phyloP scores from a whole-genome alignment of 2,113 vertebrate species.

The Coptodon rendalli region DNA sequence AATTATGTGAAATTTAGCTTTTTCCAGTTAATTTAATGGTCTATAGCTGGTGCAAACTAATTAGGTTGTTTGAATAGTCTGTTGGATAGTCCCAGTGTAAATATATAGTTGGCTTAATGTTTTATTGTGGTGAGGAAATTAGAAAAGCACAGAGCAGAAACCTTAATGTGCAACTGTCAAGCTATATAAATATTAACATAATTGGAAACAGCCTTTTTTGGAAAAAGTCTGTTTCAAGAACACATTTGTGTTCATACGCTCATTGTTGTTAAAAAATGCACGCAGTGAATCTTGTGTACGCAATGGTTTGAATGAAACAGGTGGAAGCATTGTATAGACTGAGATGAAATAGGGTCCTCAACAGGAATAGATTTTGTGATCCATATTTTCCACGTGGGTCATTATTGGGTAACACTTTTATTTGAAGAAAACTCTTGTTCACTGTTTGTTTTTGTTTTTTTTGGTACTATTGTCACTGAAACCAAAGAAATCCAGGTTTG shows the following conservation, averaged over 20 bases:
- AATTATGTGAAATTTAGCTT: neutral
- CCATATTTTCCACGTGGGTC: neutral
- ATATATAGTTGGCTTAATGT: neutral
- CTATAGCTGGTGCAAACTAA: neutral
- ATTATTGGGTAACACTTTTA: neutral
- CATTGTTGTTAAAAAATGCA: neutral
- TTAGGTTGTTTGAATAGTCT: neutral
- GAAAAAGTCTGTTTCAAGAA: neutral
- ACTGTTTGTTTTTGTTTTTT: neutral
- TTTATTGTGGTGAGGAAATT: neutral
- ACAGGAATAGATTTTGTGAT: neutral
- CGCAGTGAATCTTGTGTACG: neutral
- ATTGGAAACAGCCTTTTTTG: neutral
- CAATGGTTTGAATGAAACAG: neutral
- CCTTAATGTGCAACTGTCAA: neutral
- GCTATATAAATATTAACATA: neutral
- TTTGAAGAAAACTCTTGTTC: neutral
- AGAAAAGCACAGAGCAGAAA: neutral
- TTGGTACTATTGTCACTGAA: neutral
- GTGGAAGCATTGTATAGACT: neutral
- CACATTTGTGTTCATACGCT: neutral
- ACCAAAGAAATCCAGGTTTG: neutral
- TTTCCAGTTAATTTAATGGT: neutral
- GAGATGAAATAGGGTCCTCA: neutral
- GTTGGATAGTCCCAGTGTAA: neutral